Evolutionary conservation across 2,797 vertebrate species (phyloP), one percentile per base, ranked within the genome.

Genomic region (Mallotus villosus): DNA sequence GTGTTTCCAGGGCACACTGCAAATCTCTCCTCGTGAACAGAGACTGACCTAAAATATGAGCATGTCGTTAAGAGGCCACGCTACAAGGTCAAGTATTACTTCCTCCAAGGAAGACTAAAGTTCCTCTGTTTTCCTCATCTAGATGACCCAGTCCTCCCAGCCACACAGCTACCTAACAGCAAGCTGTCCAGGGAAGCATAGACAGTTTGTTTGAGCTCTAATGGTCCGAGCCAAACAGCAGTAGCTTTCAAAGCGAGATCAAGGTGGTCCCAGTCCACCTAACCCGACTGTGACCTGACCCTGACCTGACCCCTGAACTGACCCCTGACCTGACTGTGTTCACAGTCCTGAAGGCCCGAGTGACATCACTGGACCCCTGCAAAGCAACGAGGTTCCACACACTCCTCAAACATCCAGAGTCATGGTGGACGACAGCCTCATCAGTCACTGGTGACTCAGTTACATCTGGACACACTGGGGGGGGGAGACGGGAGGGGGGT

Each of bases 121-220:
- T 78, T 75, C 85, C 82, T 87, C 91, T 93, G 92, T 69, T 94
- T 91, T 90, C 85, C 86, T 88, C 90, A 90, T 94, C 65, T 51
- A 81, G 74, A 72, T 76, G 74, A 75, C 66, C 71, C 69, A 84
- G 82, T 76, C 67, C 79, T 90, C 14, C 46, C 3, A 74, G 27
- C 60, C 65, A 63, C 55, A 46, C 22, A 66, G 17, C 71, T 46
- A 62, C 68, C 70, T 67, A 34, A 60, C 51, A 76, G 51, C 77
- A 63, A 75, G 76, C 72, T 82, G 79, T 64, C 51, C 49, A 14
- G 68, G 78, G 82, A 51, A 82, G 67, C 66, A 70, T 63, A 4
- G 16, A 41, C 27, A 75, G 78, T 80, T 81, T 86, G 77, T 85
- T 82, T 82, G 49, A 87, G 29, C 3, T 19, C 19, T 6, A 61